Evolutionary conservation across 2,888 invertebrate species (phyloP).

Genomic region (Andrena fulva): DNA sequence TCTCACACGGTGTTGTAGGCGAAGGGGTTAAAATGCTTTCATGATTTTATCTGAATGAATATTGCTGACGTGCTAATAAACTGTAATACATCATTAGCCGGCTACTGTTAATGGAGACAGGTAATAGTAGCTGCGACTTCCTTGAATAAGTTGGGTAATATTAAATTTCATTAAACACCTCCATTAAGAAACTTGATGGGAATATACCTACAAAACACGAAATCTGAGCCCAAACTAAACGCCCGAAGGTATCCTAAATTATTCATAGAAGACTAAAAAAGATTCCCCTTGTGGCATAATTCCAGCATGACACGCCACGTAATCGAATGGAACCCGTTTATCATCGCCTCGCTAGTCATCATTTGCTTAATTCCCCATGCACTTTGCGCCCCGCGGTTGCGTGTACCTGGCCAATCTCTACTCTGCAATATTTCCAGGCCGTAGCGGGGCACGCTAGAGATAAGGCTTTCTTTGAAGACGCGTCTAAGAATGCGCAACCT

Average conservation of each 20-base stretch:
- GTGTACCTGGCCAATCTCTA: not conserved
- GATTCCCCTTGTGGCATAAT: not conserved
- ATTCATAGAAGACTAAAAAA: too few species aligned
- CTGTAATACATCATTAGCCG: too few species aligned
- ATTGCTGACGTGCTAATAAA: too few species aligned
- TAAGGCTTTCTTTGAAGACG: slow-evolving; percentile 25
- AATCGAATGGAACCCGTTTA: slow-evolving; percentile 7
- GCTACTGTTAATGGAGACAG: too few species aligned
- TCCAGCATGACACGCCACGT: not conserved
- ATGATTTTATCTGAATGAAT: too few species aligned
- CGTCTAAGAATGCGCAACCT: slow-evolving; percentile 32
- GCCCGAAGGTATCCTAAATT: not conserved
- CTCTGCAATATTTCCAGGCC: slow-evolving; percentile 20
- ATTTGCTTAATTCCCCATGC: slow-evolving; percentile 20
- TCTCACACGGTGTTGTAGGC: too few species aligned
- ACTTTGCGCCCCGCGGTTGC: not conserved
- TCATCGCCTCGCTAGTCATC: not conserved
- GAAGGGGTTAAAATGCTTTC: too few species aligned
- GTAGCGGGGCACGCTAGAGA: not conserved
- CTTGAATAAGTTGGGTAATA: too few species aligned
- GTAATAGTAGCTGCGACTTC: too few species aligned
- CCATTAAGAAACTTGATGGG: too few species aligned
- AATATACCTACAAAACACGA: too few species aligned
- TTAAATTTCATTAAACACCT: too few species aligned
- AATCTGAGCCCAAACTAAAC: not conserved